These are phyloP conservation scores for Lepus americanus DNA, from an alignment of 2,113 vertebrate species.

Conservation along the genomic window DNA sequence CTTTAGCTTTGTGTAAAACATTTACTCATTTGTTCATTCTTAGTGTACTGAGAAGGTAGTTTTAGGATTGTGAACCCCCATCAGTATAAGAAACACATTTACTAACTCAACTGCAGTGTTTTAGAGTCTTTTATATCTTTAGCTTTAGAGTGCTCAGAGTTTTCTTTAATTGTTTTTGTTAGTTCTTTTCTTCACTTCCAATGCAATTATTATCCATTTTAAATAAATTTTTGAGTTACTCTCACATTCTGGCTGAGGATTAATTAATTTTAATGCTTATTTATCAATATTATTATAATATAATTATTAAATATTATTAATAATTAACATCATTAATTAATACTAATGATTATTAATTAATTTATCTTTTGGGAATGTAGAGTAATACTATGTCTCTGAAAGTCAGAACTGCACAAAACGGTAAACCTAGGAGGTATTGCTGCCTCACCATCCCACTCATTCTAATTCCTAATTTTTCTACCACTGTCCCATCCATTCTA, in stretches of 20 bases:
- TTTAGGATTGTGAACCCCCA: background rate
- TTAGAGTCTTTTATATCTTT: background rate
- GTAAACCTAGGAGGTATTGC: background rate
- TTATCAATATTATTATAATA: too few species aligned
- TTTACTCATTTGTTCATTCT: slow-evolving; percentile 34
- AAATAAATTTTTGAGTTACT: background rate
- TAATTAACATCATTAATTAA: too few species aligned
- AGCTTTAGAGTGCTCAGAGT: background rate
- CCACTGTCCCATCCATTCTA: background rate
- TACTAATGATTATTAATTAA: too few species aligned
- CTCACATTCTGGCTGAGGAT: background rate
- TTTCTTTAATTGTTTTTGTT: background rate
- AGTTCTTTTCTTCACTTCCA: background rate
- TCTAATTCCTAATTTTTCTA: background rate
- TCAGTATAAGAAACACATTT: background rate
- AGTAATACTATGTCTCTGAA: background rate
- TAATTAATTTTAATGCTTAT: background rate
- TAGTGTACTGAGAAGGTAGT: background rate
- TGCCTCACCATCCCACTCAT: background rate
- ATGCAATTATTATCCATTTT: background rate
- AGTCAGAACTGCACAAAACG: background rate
- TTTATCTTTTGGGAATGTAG: slow-evolving; percentile 37
- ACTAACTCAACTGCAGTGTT: background rate
- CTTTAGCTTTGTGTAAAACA: background rate
- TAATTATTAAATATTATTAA: too few species aligned